phyloP scores from a whole-genome alignment of 2,888 invertebrate genomes.

The Andricus curvator region DNA sequence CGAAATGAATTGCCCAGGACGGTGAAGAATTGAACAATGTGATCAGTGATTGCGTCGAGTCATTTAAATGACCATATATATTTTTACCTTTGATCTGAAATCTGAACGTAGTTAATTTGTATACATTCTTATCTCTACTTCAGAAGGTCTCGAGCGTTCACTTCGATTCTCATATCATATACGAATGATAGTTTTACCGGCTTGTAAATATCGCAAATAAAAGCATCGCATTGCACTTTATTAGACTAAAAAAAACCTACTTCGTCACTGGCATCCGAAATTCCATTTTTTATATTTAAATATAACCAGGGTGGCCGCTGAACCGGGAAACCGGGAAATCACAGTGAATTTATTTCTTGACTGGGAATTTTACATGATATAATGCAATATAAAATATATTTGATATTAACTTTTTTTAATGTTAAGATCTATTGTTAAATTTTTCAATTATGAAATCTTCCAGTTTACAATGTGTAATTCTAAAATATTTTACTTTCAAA shows the following conservation, averaged over 20 bases:
- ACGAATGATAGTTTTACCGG: constrained; percentile 2
- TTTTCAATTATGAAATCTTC: no score
- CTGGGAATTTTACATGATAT: no score
- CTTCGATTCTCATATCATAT: constrained; percentile 23
- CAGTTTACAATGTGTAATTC: no score
- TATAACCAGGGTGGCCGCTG: neutral
- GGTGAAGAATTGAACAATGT: neutral
- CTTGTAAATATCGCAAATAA: constrained; percentile 40
- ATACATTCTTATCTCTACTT: neutral
- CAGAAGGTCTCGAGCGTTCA: neutral
- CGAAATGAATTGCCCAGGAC: constrained; percentile 42
- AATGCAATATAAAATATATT: no score
- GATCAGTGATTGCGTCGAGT: constrained; percentile 1
- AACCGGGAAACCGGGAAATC: no score
- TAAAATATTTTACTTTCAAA: no score
- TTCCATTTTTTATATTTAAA: neutral
- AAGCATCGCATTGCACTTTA: constrained; percentile 7
- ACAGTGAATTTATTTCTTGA: no score
- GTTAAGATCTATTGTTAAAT: no score
- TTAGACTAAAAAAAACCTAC: neutral
- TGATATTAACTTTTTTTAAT: no score
- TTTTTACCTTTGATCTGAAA: constrained; percentile 22
- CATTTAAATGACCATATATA: constrained; percentile 1
- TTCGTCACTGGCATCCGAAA: neutral
- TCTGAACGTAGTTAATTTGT: constrained; percentile 21